These are phyloP conservation scores for Pelmatolapia mariae DNA, from an alignment of 2,113 vertebrate species.

Conservation along the genomic window DNA sequence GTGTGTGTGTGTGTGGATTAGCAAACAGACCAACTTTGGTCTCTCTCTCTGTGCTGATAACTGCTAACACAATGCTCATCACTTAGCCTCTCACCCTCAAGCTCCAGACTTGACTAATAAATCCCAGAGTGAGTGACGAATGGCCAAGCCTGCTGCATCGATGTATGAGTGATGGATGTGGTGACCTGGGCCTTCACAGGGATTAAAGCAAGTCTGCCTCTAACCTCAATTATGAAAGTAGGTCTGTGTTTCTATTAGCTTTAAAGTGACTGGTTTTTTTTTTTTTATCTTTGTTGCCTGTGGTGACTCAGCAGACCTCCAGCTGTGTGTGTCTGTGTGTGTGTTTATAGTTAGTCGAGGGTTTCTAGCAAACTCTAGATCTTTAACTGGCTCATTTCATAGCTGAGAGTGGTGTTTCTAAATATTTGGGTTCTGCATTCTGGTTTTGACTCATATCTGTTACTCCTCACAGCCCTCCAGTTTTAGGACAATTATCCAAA, in stretches of 20 bases:
- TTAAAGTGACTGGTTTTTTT: not conserved
- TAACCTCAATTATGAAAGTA: conserved; percentile 55
- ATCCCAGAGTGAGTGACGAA: conserved; percentile 59
- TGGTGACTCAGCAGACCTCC: conserved; percentile 6
- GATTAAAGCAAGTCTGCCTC: conserved; percentile 39
- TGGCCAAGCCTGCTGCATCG: conserved; percentile 12
- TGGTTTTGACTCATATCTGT: not conserved
- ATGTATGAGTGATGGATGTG: conserved; percentile 37
- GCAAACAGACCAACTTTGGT: conserved; percentile 17
- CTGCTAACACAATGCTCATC: conserved; percentile 41
- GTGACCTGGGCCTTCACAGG: conserved; percentile 10
- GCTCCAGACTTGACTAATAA: conserved; percentile 52
- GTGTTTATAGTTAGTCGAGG: not conserved
- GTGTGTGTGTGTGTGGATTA: not conserved
- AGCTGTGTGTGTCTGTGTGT: not conserved
- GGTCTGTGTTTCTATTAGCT: conserved; percentile 15
- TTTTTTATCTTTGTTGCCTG: not conserved
- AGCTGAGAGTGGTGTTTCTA: not conserved
- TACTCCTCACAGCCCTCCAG: not conserved
- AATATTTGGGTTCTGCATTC: not conserved
- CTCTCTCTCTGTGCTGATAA: conserved; percentile 40
- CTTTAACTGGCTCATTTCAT: not conserved
- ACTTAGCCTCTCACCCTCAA: conserved; percentile 52
- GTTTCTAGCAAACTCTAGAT: not conserved
- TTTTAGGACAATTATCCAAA: not conserved